Evolutionary conservation across 2,888 invertebrate genomes (phyloP), one percentile per base, ranked within the genome.

Genomic region (Sipha maydis): DNA sequence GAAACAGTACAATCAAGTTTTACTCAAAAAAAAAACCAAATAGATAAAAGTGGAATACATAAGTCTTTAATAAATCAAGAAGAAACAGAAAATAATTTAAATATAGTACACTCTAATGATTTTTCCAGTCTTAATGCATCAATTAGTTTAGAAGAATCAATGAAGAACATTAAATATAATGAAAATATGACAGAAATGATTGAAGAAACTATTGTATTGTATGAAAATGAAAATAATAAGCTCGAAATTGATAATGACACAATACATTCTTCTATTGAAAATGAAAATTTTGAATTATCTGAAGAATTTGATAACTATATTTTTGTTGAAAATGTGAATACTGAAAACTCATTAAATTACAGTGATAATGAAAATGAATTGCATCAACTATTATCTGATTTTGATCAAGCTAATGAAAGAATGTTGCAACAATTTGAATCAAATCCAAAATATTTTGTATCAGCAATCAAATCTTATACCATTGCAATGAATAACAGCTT

Each of bases 231-330:
- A 38, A 61, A 41, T 41, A 41, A 71, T 31, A 3, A 28, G 25
- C 1, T 48, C 48, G 11, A 31, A 14, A 17, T 77, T 0, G 34
- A 67, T 61, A 28, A 85, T 38, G 9, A 61, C 11, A 3, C n/a
- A 38, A 11, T 4, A 28, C n/a, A 61, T 0, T 9, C n/a, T 17
- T 5, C 73, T 28, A 61, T 19, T 38, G 56, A 84, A 21, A 84
- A 61, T 61, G 28, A 61, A 5, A 28, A 41, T 61, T 38, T 61
- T 56, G 84, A 61, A 84, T 28, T 28, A n/a, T 34, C 69, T 54
- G 48, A 77, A 48, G 76, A 78, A 85, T 69, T 69, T 85, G 77
- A 78, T 69, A 69, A 85, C 25, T 78, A 78, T 34, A 85, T 78
- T 11, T 69, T 76, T 17, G 85, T 85, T 85, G 78, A 85, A 34